Evolutionary conservation across 2,888 invertebrate species (phyloP).

Genomic region (Diaperis boleti): DNA sequence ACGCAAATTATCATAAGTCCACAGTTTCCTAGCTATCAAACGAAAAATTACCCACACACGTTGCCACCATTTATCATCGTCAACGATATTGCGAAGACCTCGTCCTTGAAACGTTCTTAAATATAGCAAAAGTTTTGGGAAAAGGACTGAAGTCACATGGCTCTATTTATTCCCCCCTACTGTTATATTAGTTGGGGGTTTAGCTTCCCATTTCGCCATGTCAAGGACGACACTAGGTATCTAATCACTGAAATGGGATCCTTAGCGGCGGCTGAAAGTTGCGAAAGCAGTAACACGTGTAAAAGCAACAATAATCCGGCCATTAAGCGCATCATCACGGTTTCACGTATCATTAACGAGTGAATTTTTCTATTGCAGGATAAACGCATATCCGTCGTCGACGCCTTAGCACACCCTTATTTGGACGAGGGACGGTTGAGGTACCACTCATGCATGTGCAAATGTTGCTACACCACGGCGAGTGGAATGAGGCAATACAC

Average conservation of each 20-base stretch:
- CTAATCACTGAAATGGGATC: slow-evolving; percentile 13
- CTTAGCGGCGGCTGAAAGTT: not conserved
- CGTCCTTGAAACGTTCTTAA: too few species aligned
- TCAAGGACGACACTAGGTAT: slow-evolving; percentile 7
- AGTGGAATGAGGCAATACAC: slow-evolving; percentile 88
- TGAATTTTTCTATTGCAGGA: slow-evolving; percentile 70
- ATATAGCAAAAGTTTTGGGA: too few species aligned
- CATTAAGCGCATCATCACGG: not conserved
- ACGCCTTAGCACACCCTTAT: slow-evolving; percentile 97
- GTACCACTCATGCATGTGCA: slow-evolving; percentile 99
- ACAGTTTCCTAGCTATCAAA: too few species aligned
- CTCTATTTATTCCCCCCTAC: not conserved
- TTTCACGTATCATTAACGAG: slow-evolving; percentile 3
- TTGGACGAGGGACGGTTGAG: slow-evolving; percentile 97
- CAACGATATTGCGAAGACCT: too few species aligned
- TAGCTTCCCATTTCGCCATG: not conserved
- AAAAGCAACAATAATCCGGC: slow-evolving; percentile 1
- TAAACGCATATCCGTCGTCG: slow-evolving; percentile 93
- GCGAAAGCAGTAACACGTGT: slow-evolving; percentile 14
- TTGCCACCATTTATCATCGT: too few species aligned
- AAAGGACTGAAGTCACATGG: not conserved
- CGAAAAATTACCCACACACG: too few species aligned
- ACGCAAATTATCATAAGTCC: too few species aligned
- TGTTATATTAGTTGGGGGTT: not conserved
- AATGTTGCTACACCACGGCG: slow-evolving; percentile 90